Percentiles rank a stretch among this genome's conserved stretches.
Conservation (phyloP, 1,140 invertebrate species). For the Drosophila melanogaster region DNA sequence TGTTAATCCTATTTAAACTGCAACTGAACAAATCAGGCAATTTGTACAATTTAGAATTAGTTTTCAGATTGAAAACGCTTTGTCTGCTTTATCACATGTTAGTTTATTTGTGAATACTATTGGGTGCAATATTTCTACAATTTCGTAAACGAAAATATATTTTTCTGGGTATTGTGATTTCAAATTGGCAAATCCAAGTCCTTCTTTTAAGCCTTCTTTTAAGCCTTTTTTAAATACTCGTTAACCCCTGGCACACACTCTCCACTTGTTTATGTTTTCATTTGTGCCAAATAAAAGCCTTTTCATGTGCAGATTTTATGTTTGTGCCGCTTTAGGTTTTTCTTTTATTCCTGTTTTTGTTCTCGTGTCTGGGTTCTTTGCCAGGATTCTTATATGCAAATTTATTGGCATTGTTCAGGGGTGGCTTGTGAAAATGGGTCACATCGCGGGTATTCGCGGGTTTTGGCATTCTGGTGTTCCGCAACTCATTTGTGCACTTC, state of each 20-base stretch:
- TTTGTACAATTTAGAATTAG: too few species aligned
- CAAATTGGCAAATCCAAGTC: too few species aligned
- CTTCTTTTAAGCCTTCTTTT: neutral
- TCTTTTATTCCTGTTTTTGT: conserved; percentile 25
- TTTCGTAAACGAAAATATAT: too few species aligned
- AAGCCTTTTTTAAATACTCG: conserved; percentile 15
- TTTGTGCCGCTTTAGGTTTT: conserved; percentile 45
- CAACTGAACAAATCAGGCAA: too few species aligned
- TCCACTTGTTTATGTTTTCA: conserved; percentile 65
- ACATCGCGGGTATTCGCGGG: conserved; percentile 18
- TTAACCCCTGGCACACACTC: conserved; percentile 12
- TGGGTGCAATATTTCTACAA: too few species aligned
- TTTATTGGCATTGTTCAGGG: conserved; percentile 66
- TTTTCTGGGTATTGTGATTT: too few species aligned
- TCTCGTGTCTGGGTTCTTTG: conserved; percentile 17
- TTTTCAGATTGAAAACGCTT: too few species aligned
- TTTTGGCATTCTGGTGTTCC: neutral
- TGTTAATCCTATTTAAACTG: neutral
- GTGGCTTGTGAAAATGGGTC: conserved; percentile 46
- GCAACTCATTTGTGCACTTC: conserved; percentile 26
- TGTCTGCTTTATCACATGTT: too few species aligned
- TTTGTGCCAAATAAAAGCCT: conserved; percentile 62
- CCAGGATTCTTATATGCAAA: conserved; percentile 69
- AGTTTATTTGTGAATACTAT: too few species aligned
- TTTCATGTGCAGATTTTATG: conserved; percentile 73